Percentiles rank a stretch among this genome's conserved stretches.
These are phyloP conservation scores for Artibeus jamaicensis DNA, from an alignment of 2,797 vertebrate genomes.

Conservation along the genomic window DNA sequence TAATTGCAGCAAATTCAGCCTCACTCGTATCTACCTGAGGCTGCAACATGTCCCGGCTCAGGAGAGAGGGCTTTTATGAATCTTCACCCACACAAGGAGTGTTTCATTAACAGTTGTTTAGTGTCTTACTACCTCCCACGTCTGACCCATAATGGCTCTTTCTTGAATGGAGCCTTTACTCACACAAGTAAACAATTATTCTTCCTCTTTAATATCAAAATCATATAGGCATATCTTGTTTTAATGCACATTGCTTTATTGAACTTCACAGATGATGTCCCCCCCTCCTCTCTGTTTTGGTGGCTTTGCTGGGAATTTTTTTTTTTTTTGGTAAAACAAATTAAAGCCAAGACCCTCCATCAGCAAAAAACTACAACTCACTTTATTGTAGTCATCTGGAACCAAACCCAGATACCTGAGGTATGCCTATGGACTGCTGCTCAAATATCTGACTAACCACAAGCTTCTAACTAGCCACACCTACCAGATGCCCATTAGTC, in stretches of 20 bases:
- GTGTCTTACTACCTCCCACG: conserved; percentile 36
- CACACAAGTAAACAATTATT: background rate
- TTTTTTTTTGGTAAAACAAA: background rate
- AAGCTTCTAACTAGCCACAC: background rate
- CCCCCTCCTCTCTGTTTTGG: too few relatives aligned
- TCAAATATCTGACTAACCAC: background rate
- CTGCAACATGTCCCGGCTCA: background rate
- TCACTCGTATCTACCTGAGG: background rate
- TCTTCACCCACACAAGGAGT: background rate
- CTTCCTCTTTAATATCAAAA: background rate
- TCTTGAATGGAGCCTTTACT: background rate
- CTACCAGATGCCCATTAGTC: background rate
- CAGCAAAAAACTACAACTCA: background rate
- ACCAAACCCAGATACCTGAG: background rate
- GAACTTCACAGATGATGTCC: background rate
- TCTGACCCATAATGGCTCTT: background rate
- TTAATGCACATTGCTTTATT: background rate
- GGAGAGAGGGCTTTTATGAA: background rate
- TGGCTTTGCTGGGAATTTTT: background rate
- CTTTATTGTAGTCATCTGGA: background rate
- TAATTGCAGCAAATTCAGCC: background rate
- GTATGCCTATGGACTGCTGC: background rate
- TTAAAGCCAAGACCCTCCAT: background rate
- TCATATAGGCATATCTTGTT: background rate
- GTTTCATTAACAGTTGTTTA: conserved; percentile 39